Evolutionary conservation across 2,797 vertebrate species (phyloP).

Genomic region (Acrossocheilus fasciatus): DNA sequence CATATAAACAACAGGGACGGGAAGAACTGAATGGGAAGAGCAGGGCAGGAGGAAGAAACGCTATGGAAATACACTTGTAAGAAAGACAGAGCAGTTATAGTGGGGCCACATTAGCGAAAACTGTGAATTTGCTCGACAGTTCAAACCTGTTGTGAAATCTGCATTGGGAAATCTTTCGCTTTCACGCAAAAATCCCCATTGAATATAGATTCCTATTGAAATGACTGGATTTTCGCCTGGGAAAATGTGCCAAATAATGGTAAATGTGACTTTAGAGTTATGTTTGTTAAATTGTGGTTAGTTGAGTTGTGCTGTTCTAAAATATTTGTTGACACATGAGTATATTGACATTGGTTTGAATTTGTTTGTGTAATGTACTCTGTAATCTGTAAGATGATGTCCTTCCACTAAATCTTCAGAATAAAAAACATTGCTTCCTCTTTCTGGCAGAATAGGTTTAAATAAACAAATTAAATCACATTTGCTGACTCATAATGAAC

Average conservation of each 20-base stretch:
- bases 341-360: neutral
- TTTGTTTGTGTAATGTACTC: neutral
- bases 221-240: neutral
- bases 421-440: neutral
- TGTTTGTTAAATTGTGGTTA: neutral
- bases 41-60: neutral
- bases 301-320: neutral
- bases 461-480: neutral
- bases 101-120: neutral
- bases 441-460: neutral
- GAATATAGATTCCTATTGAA: neutral
- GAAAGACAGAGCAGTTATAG: neutral
- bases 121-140: neutral
- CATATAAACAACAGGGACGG: constrained; percentile 25
- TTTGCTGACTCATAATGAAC: neutral
- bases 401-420: neutral
- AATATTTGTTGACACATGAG: neutral
- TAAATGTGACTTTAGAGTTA: neutral
- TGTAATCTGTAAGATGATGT: neutral
- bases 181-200: neutral
- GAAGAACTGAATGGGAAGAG: constrained; percentile 10
- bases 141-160: neutral
- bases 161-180: neutral
- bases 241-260: neutral
- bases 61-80: constrained; percentile 2